Base-by-base conservation (phyloP, 2,113 vertebrate genomes). In the Hepsetus odoe region DNA sequence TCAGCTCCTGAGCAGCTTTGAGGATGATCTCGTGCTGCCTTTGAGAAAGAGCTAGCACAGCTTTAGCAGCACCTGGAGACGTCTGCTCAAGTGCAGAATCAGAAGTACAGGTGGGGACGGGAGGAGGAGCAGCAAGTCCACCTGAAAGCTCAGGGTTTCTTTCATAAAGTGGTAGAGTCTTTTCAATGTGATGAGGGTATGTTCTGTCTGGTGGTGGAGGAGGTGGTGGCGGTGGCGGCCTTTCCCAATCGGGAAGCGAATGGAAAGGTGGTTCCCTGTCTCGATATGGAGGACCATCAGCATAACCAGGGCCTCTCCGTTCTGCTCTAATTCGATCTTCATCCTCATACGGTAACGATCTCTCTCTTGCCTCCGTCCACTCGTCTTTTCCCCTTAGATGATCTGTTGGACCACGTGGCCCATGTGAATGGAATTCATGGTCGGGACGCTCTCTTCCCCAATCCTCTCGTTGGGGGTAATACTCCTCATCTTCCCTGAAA, bases 1-100 rank as follows among this genome's bases (percentile, higher is more conserved):
- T 99, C 74, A 99, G 92, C 84, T 99, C 98, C 87, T 99, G 97
- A 55, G 98, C 98, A 90, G 98, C 98, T 91, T 99, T 99, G 87
- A 99, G 89, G 89, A 99, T 99, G 85, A 99, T 99, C 88, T 99
- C 97, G 82, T 99, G 98, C 78, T 99, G 97, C 83, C 96, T 95
- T 82, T 98, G 96, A 85, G 97, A 98, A 78, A 99, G 95, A n/a
- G 98, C 96, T 86, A 99, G 95, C 65, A 98, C 93, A 81, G 93
- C 90, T 84, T 92, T 87, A 22, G 76, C 78, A 35, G 83, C 4
- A 83, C 76, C 88, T 64, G 90, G 86, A 26, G 88, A 22, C 67
- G 90, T 87, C 16, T 93, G 86, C 72, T 96, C 94, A 82, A 88
- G 86, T 74, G 94, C 85, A 77, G 86, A 86, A 79, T 94, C 95